These are phyloP conservation scores for Poeciliopsis presidionis DNA, from an alignment of 2,797 vertebrate genomes.

Conservation along the genomic window DNA sequence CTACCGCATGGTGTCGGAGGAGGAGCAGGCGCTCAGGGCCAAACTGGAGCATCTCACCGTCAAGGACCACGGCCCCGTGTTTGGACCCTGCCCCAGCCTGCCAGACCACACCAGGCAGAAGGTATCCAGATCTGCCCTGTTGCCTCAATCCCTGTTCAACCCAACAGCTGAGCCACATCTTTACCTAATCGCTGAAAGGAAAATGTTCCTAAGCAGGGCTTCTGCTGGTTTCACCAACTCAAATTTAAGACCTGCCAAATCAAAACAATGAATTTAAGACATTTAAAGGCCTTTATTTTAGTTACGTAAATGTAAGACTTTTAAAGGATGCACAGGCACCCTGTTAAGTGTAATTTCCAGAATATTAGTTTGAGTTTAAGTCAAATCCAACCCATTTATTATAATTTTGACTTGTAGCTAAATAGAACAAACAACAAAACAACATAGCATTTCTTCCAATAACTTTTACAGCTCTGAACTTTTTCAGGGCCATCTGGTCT, in stretches of 20 bases:
- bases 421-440: not conserved
- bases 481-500: not conserved
- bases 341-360: not conserved
- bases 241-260: too few species aligned
- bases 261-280: too few species aligned
- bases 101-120: slow-evolving; percentile 94
- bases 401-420: not conserved
- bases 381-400: not conserved
- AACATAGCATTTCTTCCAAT: not conserved
- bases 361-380: not conserved
- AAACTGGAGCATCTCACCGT: slow-evolving; percentile 93
- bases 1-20: slow-evolving; percentile 93
- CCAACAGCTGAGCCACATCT: not conserved
- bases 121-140: slow-evolving; percentile 71
- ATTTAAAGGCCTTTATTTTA: too few species aligned
- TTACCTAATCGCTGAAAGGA: not conserved
- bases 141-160: not conserved
- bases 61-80: slow-evolving; percentile 94
- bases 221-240: too few species aligned
- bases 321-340: too few species aligned
- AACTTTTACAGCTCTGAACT: not conserved
- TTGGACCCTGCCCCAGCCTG: slow-evolving; percentile 84
- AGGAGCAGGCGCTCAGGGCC: slow-evolving; percentile 92
- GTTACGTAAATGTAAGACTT: too few species aligned
- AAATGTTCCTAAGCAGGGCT: not conserved